Conservation (phyloP, 35 echinoderm and acorn worm species). For the Diadema setosum region DNA sequence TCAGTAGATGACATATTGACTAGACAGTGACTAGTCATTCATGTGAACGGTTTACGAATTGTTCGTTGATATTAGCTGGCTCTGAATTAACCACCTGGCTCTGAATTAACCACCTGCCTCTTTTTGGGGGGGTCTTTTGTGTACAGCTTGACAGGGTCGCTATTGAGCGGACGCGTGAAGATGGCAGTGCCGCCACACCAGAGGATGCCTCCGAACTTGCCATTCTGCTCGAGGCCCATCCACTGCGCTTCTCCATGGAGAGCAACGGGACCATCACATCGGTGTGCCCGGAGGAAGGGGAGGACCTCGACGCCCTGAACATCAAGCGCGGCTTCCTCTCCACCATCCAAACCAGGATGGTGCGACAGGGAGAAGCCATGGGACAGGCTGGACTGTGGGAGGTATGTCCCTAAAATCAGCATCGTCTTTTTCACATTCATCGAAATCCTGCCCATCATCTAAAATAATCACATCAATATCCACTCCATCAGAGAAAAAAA, state of each 20-base stretch:
- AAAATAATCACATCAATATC: no score
- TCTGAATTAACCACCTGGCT: no score
- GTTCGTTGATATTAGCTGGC: no score
- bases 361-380: background rate
- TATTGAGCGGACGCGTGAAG: background rate
- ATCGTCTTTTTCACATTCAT: no score
- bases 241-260: conserved; percentile 49
- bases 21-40: no score
- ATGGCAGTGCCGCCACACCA: background rate
- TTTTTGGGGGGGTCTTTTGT: background rate
- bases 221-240: background rate
- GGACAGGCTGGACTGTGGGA: background rate
- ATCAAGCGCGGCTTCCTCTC: conserved; percentile 86
- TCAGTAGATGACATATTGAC: no score
- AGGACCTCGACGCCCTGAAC: conserved; percentile 50
- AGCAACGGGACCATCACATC: conserved; percentile 54
- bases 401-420: no score
- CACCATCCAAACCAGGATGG: conserved; percentile 37
- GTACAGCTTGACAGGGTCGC: background rate
- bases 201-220: background rate
- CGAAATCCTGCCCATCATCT: no score
- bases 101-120: no score
- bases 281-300: conserved; percentile 57
- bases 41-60: no score
- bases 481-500: no score